Conservation (phyloP, 2,113 vertebrate genomes). For the Ovibos moschatus region DNA sequence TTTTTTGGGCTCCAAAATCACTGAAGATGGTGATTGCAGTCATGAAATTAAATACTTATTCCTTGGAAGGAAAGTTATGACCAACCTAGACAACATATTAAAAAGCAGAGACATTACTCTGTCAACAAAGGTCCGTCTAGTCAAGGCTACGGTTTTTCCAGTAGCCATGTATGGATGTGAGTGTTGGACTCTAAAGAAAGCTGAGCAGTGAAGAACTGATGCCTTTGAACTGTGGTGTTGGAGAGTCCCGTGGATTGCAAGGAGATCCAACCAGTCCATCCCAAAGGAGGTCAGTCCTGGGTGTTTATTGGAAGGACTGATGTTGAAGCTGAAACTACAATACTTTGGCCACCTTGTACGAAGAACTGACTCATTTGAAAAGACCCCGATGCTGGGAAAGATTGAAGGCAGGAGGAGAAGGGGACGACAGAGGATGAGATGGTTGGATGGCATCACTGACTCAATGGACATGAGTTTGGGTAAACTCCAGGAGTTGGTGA, state of each 20-base stretch:
- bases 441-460: not conserved
- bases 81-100: not conserved
- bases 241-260: not conserved
- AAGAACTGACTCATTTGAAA: not conserved
- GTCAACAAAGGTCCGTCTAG: not conserved
- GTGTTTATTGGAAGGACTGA: not conserved
- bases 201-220: accelerated
- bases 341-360: accelerated
- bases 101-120: not conserved
- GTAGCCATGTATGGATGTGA: not conserved
- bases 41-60: not conserved
- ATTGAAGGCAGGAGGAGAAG: not conserved
- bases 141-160: not conserved
- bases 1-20: not conserved
- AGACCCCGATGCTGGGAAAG: not conserved
- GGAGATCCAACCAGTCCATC: not conserved
- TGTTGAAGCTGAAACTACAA: not conserved
- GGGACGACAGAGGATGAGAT: not conserved
- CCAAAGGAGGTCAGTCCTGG: not conserved
- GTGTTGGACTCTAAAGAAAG: not conserved
- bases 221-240: not conserved
- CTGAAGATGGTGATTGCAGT: not conserved
- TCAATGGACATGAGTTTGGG: not conserved
- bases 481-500: not conserved
- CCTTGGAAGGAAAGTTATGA: not conserved